Evolutionary conservation across 2,113 vertebrate species (phyloP).

Genomic region (Lichenostomus cassidix): DNA sequence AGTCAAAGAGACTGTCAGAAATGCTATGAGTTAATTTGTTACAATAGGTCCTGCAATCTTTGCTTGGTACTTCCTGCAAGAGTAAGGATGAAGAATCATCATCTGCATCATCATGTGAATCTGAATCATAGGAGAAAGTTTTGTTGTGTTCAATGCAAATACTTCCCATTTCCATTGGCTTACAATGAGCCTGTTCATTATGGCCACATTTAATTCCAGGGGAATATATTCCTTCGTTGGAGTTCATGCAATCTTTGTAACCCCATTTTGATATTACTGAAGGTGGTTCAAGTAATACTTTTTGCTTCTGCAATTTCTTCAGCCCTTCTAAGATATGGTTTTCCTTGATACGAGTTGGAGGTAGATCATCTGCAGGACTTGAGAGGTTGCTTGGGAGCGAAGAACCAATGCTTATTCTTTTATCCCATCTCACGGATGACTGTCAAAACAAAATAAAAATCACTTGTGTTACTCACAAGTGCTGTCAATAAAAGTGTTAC

Average conservation of each 20-base stretch:
- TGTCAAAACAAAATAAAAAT: constrained; percentile 56
- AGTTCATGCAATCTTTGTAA: constrained; percentile 94
- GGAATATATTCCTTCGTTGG: constrained; percentile 95
- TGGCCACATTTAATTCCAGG: constrained; percentile 84
- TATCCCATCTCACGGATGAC: constrained; percentile 87
- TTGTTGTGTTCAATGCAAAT: constrained; percentile 51
- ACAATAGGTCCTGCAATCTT: constrained; percentile 73
- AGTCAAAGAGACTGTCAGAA: constrained; percentile 88
- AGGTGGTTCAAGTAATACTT: constrained; percentile 78
- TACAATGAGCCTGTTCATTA: constrained; percentile 65
- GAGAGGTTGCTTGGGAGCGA: constrained; percentile 85
- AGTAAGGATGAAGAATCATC: constrained; percentile 76
- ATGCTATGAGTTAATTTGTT: constrained; percentile 83
- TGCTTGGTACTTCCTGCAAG: constrained; percentile 72
- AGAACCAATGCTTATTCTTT: constrained; percentile 85
- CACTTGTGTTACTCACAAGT: background rate
- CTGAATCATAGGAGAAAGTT: constrained; percentile 81
- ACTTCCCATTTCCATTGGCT: constrained; percentile 31
- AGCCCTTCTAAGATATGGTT: constrained; percentile 89
- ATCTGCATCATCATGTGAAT: constrained; percentile 79
- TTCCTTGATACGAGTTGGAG: constrained; percentile 85
- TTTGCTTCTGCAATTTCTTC: constrained; percentile 84
- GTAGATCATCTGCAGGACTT: constrained; percentile 81
- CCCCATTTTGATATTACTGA: constrained; percentile 85
- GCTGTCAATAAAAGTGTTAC: background rate